These are phyloP conservation scores for Macquaria australasica DNA, from an alignment of 2,113 vertebrate genomes.

Conservation along the genomic window DNA sequence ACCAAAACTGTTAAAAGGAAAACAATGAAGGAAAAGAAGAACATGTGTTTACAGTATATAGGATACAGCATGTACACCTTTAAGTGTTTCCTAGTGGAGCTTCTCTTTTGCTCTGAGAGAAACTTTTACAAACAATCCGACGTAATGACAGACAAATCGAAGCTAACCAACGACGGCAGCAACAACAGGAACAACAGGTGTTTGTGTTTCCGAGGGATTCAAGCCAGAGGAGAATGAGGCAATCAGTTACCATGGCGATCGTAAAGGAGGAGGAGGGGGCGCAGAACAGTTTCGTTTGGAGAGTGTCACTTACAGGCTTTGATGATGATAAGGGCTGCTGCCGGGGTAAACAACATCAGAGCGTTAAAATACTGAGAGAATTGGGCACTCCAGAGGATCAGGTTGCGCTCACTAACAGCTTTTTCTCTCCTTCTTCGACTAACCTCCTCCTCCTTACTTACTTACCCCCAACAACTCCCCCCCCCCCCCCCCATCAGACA, in stretches of 20 bases:
- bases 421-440: conserved; percentile 12
- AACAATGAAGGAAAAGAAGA: too few relatives aligned
- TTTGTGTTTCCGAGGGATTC: conserved; percentile 36
- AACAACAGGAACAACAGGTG: conserved; percentile 56
- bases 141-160: conserved; percentile 7
- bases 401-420: conserved; percentile 17
- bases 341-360: conserved; percentile 72
- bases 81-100: not conserved
- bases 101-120: not conserved
- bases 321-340: conserved; percentile 72
- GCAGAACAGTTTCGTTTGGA: conserved; percentile 52
- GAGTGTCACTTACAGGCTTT: conserved; percentile 73
- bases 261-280: not conserved
- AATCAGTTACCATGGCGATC: conserved; percentile 74
- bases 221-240: conserved; percentile 53
- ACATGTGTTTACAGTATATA: not conserved
- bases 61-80: not conserved
- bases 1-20: not conserved
- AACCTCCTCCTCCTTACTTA: not conserved
- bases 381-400: conserved; percentile 53
- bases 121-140: conserved; percentile 37
- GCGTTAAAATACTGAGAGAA: conserved; percentile 59
- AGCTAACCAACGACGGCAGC: not conserved
- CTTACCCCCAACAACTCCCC: conserved; percentile 29
- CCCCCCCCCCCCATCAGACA: conserved; percentile 3